Percentiles rank a stretch among this genome's conserved stretches.
Conservation (phyloP, 2,797 vertebrate genomes). For the Intellagama lesueurii region DNA sequence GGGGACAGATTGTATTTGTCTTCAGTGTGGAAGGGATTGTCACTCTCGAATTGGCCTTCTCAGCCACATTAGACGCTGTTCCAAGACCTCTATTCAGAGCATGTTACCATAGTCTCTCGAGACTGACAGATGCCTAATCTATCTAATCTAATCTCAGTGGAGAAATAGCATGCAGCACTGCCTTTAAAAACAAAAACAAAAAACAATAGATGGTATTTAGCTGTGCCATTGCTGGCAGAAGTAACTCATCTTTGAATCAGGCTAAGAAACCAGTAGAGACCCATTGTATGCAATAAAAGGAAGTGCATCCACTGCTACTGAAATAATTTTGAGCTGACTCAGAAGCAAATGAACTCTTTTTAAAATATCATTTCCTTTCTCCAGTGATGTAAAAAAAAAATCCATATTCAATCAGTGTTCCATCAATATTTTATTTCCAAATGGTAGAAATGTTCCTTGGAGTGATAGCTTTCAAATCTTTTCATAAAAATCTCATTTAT, state of each 20-base stretch:
- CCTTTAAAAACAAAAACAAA: too few species aligned
- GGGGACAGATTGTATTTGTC: too few species aligned
- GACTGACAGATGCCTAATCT: too few species aligned
- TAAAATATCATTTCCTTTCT: constrained; percentile 34
- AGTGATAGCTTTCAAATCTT: constrained; percentile 24
- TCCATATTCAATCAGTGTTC: constrained; percentile 19
- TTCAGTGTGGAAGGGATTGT: too few species aligned
- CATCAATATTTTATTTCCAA: constrained; percentile 42
- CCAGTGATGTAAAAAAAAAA: constrained; percentile 24
- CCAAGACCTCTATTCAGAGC: too few species aligned
- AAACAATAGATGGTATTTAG: not conserved
- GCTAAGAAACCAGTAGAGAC: not conserved
- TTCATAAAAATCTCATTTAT: constrained; percentile 48
- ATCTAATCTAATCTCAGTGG: not conserved
- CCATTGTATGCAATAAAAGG: not conserved
- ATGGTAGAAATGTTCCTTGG: constrained; percentile 10
- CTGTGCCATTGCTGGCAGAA: not conserved
- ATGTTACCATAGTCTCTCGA: too few species aligned
- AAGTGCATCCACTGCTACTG: not conserved
- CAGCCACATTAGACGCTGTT: too few species aligned
- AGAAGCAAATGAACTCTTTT: constrained; percentile 24
- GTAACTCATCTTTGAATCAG: not conserved
- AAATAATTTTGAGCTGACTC: not conserved
- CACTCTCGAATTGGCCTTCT: too few species aligned
- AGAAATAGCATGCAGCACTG: not conserved